Evolutionary conservation across 2,113 vertebrate species (phyloP), one percentile per base, ranked within the genome.

Genomic region (Callaeas wilsoni): DNA sequence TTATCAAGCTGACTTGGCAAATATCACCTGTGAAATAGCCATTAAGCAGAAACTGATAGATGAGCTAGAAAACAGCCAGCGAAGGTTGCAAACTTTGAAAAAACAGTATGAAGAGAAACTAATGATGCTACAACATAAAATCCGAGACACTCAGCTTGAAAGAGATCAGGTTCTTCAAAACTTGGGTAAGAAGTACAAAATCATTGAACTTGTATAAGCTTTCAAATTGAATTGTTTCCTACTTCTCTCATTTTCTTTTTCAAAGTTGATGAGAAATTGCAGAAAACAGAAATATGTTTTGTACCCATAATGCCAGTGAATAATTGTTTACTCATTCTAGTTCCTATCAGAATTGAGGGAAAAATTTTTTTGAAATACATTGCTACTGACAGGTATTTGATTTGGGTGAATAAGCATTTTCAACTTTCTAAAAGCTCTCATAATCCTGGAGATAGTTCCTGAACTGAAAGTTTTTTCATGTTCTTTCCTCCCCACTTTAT

Each of bases 1-100:
- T 92, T 99, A 99, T 93, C 99, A 99, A 84, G 99, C 99, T 13
- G 99, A 99, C 96, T 96, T 99, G 97, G 99, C 99, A 94, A 99
- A 99, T 95, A 99, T 99, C 96, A 99, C 99, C 33, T 99, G 99
- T 95, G 99, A 99, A 98, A 99, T 99, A 96, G 99, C 99, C 87
- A 99, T 99, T 96, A 99, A 99, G 97, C 99, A 99, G 97, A 99
- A 99, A 93, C 98, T 99, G 90, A 99, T 99, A 59, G 99, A 99
- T 86, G 99, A 99, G 93, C 97, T 99, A 62, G 99, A 99, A 96
- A 99, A 99, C 97, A 99, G 99, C 97, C 99, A 99, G 97, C 97
- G 99, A 75, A 98, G 99, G 33, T 96, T 99, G 63, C 99, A 99
- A 95, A 99, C 99, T 0, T 98, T 99, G 71, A 99, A 99, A 78